Evolutionary conservation across 2,113 vertebrate genomes (phyloP).

Genomic region (Euleptes europaea): DNA sequence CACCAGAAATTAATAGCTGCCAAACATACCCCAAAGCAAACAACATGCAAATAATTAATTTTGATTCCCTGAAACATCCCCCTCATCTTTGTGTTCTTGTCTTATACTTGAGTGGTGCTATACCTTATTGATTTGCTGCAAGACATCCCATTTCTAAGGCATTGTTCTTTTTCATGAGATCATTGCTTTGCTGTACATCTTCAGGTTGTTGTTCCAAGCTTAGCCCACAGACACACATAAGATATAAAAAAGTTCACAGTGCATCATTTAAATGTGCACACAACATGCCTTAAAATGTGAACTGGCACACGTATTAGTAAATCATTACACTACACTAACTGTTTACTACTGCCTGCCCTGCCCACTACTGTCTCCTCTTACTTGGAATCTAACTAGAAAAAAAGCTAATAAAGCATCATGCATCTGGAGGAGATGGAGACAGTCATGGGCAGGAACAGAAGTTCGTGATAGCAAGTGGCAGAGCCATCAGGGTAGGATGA

Average conservation of each 20-base stretch:
- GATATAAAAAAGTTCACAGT: neutral
- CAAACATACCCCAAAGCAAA: neutral
- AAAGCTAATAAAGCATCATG: too few relatives aligned
- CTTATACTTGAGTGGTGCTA: neutral
- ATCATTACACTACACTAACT: neutral
- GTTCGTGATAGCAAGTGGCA: neutral
- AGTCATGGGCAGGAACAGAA: too few relatives aligned
- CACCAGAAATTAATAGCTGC: neutral
- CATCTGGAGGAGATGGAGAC: too few relatives aligned
- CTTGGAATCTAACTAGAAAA: too few relatives aligned
- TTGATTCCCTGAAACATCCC: neutral
- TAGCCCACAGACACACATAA: neutral
- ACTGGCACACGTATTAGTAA: neutral
- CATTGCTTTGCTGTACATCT: neutral
- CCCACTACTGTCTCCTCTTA: neutral
- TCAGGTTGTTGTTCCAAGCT: neutral
- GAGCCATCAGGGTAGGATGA: neutral
- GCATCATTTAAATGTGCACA: neutral
- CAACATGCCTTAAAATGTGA: neutral
- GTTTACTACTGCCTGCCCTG: neutral
- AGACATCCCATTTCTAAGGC: neutral
- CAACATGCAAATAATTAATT: neutral
- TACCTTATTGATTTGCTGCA: slow-evolving; percentile 5
- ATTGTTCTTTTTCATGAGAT: neutral
- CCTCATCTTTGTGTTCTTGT: neutral